Conservation (phyloP, 2,113 vertebrate species). For the Ammodytes marinus region DNA sequence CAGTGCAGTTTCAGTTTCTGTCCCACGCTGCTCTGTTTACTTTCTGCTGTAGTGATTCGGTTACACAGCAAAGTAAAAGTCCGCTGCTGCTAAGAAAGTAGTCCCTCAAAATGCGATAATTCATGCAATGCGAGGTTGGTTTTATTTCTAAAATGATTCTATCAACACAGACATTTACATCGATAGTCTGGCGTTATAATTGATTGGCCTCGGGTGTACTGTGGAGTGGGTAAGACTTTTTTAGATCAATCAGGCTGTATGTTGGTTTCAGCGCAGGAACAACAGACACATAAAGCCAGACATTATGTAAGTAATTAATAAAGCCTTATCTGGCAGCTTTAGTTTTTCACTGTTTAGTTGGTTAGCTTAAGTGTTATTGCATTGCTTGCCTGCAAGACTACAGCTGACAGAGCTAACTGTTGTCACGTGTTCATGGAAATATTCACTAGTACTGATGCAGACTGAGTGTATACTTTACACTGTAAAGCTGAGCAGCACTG, state of each 20-base stretch:
- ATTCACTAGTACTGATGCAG: conserved; percentile 1
- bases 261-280: background rate
- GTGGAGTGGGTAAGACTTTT: background rate
- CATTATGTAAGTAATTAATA: background rate
- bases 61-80: no score
- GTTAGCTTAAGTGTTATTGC: conserved; percentile 35
- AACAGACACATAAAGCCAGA: conserved; percentile 4
- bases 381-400: conserved; percentile 41
- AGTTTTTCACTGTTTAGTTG: conserved; percentile 4
- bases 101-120: no score
- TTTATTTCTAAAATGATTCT: no score
- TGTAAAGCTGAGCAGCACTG: conserved; percentile 38
- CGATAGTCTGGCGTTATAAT: no score
- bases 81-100: no score
- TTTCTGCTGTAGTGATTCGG: no score
- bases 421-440: conserved; percentile 19
- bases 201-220: no score
- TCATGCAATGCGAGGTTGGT: no score
- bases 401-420: conserved; percentile 35
- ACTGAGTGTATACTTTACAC: conserved; percentile 23
- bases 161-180: no score
- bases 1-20: no score
- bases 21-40: no score
- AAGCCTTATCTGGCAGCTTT: background rate
- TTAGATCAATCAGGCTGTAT: background rate